Conservation (phyloP, 2,797 vertebrate genomes). For the Chiroxiphia lanceolata region DNA sequence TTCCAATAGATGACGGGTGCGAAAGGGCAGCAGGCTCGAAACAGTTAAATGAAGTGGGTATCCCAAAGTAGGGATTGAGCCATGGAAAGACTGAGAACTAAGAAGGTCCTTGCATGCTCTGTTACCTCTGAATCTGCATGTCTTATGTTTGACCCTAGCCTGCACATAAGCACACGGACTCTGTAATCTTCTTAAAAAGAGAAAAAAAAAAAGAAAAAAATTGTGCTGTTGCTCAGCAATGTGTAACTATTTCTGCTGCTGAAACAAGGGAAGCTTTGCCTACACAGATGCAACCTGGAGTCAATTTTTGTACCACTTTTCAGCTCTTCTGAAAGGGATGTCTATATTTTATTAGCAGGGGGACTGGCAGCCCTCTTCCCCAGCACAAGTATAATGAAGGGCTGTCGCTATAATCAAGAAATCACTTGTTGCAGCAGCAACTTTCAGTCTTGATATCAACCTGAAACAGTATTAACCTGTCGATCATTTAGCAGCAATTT, state of each 20-base stretch:
- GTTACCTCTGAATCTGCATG: not conserved
- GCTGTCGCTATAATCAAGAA: constrained; percentile 51
- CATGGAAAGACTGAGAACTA: not conserved
- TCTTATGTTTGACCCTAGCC: not conserved
- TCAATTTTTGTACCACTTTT: not conserved
- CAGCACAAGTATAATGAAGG: constrained; percentile 1
- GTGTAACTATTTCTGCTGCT: not conserved
- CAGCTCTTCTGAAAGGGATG: not conserved
- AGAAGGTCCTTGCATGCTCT: not conserved
- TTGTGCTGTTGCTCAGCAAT: not conserved
- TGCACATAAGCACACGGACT: not conserved
- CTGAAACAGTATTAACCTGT: constrained; percentile 60
- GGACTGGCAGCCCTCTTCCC: not conserved
- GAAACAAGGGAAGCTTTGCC: not conserved
- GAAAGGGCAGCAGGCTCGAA: not conserved
- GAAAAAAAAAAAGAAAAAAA: not conserved
- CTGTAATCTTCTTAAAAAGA: not conserved
- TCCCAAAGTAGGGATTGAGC: not conserved
- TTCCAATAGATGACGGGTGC: not conserved
- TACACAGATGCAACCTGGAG: not conserved
- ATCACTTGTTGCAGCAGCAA: constrained; percentile 53
- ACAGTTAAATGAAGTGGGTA: not conserved
- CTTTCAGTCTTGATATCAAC: constrained; percentile 49
- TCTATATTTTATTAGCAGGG: constrained; percentile 23
- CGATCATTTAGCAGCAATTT: constrained; percentile 39